A percentile compares a stretch with the other conserved stretches of the same genome.
phyloP scores from a whole-genome alignment of 2,888 invertebrate species.

The Entomobrya multifasciata region DNA sequence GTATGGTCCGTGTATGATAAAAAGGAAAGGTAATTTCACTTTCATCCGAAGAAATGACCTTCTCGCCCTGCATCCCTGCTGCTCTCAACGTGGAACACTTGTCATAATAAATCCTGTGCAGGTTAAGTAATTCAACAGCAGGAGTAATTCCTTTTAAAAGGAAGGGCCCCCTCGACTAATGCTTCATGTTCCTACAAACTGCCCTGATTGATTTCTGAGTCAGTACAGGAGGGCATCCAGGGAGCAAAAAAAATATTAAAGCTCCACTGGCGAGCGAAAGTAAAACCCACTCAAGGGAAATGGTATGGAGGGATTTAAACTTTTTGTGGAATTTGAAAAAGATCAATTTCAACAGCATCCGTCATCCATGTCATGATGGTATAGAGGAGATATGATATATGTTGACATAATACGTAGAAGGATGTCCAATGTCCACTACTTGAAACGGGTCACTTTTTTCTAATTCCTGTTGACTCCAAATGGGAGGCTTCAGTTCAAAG shows the following conservation, averaged over 20 bases:
- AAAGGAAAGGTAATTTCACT: not conserved
- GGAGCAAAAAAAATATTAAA: not conserved
- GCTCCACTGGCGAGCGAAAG: not conserved
- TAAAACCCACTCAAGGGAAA: not conserved
- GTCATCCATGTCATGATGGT: too few relatives aligned
- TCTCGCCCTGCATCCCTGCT: not conserved
- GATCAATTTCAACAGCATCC: too few relatives aligned
- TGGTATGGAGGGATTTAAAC: too few relatives aligned
- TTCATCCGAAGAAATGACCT: conserved; percentile 24
- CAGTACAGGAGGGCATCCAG: not conserved
- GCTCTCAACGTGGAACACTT: not conserved
- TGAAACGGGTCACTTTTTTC: too few relatives aligned
- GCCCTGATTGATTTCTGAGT: not conserved
- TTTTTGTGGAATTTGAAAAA: too few relatives aligned
- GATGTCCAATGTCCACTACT: too few relatives aligned
- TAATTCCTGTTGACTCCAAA: too few relatives aligned
- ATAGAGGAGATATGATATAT: too few relatives aligned
- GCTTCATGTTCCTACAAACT: not conserved
- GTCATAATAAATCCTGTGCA: conserved; percentile 42
- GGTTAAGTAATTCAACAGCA: conserved; percentile 17
- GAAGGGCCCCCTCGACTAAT: not conserved
- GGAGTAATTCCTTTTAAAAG: too few relatives aligned
- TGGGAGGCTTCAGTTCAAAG: too few relatives aligned
- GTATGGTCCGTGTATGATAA: too few relatives aligned
- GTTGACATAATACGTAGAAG: too few relatives aligned